Evolutionary conservation across 1,140 invertebrate species (phyloP).

Genomic region (Drosophila truncata): DNA sequence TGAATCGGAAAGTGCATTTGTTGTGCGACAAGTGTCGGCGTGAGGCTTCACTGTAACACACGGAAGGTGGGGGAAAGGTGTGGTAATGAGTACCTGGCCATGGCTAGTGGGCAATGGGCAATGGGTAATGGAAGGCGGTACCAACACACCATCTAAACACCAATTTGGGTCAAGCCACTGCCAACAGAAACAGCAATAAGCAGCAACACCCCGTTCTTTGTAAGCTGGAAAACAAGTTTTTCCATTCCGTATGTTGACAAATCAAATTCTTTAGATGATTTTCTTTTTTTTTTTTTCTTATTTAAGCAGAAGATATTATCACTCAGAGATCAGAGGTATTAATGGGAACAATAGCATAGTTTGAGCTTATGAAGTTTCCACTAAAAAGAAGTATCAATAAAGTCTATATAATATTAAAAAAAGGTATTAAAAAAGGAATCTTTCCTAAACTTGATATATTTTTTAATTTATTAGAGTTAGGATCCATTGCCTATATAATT

Average conservation of each 20-base stretch:
- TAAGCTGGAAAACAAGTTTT: constrained; percentile 47
- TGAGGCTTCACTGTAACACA: constrained; percentile 13
- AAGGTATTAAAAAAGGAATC: no score
- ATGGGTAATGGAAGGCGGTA: constrained; percentile 10
- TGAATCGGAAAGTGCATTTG: neutral
- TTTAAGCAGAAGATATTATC: neutral
- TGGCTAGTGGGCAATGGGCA: neutral
- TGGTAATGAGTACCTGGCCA: constrained; percentile 1
- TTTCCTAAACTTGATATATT: no score
- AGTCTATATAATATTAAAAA: no score
- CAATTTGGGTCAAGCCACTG: constrained; percentile 55
- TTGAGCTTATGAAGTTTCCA: neutral
- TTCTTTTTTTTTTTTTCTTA: neutral
- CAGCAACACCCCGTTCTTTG: neutral
- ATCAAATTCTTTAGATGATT: constrained; percentile 28
- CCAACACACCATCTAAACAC: constrained; percentile 10
- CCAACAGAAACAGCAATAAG: constrained; percentile 23
- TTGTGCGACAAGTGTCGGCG: constrained; percentile 10
- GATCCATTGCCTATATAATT: no score
- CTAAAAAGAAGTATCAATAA: neutral
- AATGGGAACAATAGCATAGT: neutral
- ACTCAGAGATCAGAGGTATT: neutral
- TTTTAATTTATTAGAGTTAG: no score
- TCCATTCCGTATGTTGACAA: constrained; percentile 33
- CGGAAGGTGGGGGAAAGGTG: neutral